phyloP scores from a whole-genome alignment of 2,797 vertebrate genomes.

The Rousettus madagascariensis region DNA sequence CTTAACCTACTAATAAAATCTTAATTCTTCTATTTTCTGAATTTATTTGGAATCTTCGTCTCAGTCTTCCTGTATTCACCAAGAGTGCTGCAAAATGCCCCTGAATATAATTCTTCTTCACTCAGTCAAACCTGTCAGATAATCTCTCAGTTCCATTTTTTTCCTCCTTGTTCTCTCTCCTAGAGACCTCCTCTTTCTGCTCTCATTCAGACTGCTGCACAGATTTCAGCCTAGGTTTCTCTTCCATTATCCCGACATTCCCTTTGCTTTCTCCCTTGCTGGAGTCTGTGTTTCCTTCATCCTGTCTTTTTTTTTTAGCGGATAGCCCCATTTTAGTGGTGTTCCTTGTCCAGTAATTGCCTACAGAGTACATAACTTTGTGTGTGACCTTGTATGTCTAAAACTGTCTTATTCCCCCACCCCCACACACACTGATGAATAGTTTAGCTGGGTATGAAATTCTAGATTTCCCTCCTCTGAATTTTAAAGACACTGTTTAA shows the following conservation, averaged over 20 bases:
- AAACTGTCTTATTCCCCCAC: background rate
- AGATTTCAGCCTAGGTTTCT: background rate
- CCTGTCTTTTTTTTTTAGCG: background rate
- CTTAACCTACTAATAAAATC: background rate
- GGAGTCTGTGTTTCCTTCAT: background rate
- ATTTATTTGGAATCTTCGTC: background rate
- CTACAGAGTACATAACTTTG: background rate
- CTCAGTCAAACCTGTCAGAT: background rate
- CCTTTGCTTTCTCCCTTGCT: background rate
- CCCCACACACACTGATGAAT: background rate
- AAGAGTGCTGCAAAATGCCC: background rate
- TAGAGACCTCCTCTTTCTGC: background rate
- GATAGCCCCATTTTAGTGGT: background rate
- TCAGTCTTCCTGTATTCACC: background rate
- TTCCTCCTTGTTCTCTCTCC: background rate
- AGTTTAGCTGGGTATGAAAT: conserved; percentile 31
- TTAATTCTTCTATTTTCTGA: background rate
- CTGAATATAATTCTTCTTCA: background rate
- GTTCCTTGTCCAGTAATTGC: background rate
- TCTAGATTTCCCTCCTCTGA: background rate
- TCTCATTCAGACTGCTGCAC: background rate
- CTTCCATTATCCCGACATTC: background rate
- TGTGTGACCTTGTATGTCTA: background rate
- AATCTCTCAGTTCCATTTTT: background rate
- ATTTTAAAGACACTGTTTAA: background rate